Evolutionary conservation across 2,113 vertebrate genomes (phyloP), one percentile per base, ranked within the genome.

Genomic region (Macquaria australasica): DNA sequence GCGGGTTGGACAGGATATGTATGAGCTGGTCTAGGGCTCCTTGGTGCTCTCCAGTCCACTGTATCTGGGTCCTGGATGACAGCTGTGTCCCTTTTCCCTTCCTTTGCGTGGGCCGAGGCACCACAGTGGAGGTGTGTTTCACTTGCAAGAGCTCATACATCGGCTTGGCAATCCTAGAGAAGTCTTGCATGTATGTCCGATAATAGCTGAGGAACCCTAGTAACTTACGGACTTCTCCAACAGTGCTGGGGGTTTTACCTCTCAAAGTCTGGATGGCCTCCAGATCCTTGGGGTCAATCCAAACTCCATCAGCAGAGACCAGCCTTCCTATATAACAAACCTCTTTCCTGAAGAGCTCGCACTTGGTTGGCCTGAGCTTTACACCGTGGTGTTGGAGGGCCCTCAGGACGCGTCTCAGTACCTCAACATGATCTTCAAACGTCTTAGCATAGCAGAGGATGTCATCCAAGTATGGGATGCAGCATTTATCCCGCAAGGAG

Each of bases 111-210:
- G 37, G 37, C 37, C 7, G 37, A 39, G 37, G 37, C 5, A 6
- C 37, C 37, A 39, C 5, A 3, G 6, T 39, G 37, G 37, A 3
- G 7, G 5, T 39, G 37, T 39, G 5, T 39, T 39, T 39, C 37
- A 50, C 12, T 21, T 73, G 31, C 2, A 83, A 3, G 1, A 86
- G 41, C 20, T 86, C 73, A 73, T 81, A 71, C 25, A 86, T 31
- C 1, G 15, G 63, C 8, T 56, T 77, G 15, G 67, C 48, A 21
- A 63, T 14, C 1, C 11, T 25, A 0, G 48, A 72, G 25, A 86
- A 81, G 5, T 72, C 62, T n/a, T 70, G 64, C 0, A 81, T n/a
- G 23, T 82, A 83, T 0, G 45, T 31, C 12, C 9, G 1, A 2
- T 72, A 73, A n/a, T 73, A 66, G 11, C 37, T 67, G 8, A 73